These are phyloP conservation scores for Drosophila aff. DNA, from an alignment of 1,140 invertebrate genomes.

Conservation along the genomic window DNA sequence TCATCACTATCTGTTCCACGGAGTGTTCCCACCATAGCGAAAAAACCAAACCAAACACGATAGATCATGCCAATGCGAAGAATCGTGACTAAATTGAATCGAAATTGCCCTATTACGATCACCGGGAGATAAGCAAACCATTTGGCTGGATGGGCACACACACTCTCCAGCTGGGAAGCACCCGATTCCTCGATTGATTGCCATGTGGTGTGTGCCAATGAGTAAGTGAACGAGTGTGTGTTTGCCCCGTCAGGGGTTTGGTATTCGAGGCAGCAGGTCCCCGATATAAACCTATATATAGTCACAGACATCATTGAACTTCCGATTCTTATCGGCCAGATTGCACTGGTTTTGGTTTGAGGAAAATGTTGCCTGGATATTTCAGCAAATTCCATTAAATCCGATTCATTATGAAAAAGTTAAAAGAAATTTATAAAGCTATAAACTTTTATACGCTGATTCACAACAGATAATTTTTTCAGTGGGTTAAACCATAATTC, in stretches of 20 bases:
- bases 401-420: constrained; percentile 7
- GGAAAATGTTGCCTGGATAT: neutral
- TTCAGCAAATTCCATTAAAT: neutral
- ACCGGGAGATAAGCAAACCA: constrained; percentile 43
- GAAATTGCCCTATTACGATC: constrained; percentile 69
- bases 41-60: constrained; percentile 18
- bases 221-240: constrained; percentile 42
- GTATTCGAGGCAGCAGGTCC: constrained; percentile 52
- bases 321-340: constrained; percentile 21
- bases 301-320: constrained; percentile 53
- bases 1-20: constrained; percentile 24
- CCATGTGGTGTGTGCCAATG: constrained; percentile 27
- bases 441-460: constrained; percentile 3
- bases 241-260: constrained; percentile 57
- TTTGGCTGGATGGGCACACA: constrained; percentile 13
- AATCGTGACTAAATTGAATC: constrained; percentile 69
- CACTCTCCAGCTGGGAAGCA: constrained; percentile 50
- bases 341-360: constrained; percentile 7
- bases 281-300: constrained; percentile 53
- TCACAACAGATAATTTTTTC: constrained; percentile 3
- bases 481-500: constrained; percentile 12
- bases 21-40: neutral
- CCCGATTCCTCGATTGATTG: constrained; percentile 37
- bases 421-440: neutral
- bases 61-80: constrained; percentile 46